These are phyloP conservation scores for Chrysochloris asiatica DNA, from an alignment of 2,113 vertebrate species.

Conservation along the genomic window DNA sequence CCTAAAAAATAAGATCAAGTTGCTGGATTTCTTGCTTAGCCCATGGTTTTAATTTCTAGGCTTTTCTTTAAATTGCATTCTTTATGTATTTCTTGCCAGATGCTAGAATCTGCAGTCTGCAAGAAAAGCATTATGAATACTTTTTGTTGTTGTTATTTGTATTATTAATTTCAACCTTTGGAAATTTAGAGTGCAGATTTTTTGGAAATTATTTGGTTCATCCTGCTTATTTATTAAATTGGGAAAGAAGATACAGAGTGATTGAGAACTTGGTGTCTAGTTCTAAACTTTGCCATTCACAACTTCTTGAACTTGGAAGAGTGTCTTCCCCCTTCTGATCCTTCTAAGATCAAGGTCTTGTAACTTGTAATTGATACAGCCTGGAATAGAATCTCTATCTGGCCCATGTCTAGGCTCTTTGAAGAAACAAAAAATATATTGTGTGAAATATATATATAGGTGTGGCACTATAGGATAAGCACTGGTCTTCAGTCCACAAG, in stretches of 20 bases:
- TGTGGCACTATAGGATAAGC: no score
- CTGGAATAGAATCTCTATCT: background rate
- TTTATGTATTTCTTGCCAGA: background rate
- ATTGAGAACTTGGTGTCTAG: background rate
- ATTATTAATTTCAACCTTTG: background rate
- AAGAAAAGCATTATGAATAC: background rate
- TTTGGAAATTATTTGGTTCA: background rate
- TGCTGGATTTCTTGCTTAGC: constrained; percentile 32
- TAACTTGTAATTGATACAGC: background rate
- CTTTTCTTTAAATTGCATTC: background rate
- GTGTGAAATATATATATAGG: no score
- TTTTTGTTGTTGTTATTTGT: background rate
- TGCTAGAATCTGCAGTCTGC: background rate
- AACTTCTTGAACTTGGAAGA: background rate
- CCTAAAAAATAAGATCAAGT: background rate
- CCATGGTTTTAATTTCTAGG: constrained; percentile 21
- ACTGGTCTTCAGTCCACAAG: no score
- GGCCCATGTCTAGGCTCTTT: background rate
- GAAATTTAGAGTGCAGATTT: background rate
- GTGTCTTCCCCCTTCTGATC: background rate
- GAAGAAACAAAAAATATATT: no score
- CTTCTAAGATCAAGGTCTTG: background rate
- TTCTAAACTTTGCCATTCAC: background rate
- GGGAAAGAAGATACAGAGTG: background rate
- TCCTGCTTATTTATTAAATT: background rate